Percentiles rank a stretch among this genome's conserved stretches.
Conservation (phyloP, 2,113 vertebrate species). For the Nansenia antarctica region DNA sequence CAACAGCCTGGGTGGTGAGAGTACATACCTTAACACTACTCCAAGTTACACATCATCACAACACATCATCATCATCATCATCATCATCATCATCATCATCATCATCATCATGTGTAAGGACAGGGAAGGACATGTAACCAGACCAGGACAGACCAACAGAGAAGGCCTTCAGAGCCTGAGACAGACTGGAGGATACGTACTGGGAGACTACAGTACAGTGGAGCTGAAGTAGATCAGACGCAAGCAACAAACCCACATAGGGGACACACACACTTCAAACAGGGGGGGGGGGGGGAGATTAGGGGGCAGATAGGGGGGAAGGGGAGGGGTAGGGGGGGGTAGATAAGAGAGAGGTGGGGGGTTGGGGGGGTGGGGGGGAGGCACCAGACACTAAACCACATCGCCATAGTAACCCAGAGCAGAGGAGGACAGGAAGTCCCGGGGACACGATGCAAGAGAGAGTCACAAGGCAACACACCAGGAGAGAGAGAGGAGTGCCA, state of each 20-base stretch:
- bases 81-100: slow-evolving; percentile 12
- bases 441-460: slow-evolving; percentile 63
- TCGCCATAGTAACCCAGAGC: slow-evolving; percentile 55
- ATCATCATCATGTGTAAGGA: slow-evolving; percentile 8
- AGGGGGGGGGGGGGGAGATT: slow-evolving; percentile 42
- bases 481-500: slow-evolving; percentile 55
- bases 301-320: slow-evolving; percentile 8
- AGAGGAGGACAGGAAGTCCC: slow-evolving; percentile 36
- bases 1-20: background rate
- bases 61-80: too few species aligned
- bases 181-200: too few species aligned
- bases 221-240: slow-evolving; percentile 67
- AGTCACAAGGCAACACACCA: slow-evolving; percentile 68
- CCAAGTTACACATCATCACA: slow-evolving; percentile 2
- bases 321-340: slow-evolving; percentile 3
- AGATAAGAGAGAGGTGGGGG: background rate
- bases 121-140: slow-evolving; percentile 65
- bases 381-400: slow-evolving; percentile 50
- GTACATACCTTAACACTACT: background rate
- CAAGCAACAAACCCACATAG: slow-evolving; percentile 80
- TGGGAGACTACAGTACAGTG: slow-evolving; percentile 62
- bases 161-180: slow-evolving; percentile 68
- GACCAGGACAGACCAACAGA: slow-evolving; percentile 70
- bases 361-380: slow-evolving; percentile 3
- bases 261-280: slow-evolving; percentile 68